Base-by-base conservation (phyloP, 2,888 invertebrate species). In the Meloe dianella region DNA sequence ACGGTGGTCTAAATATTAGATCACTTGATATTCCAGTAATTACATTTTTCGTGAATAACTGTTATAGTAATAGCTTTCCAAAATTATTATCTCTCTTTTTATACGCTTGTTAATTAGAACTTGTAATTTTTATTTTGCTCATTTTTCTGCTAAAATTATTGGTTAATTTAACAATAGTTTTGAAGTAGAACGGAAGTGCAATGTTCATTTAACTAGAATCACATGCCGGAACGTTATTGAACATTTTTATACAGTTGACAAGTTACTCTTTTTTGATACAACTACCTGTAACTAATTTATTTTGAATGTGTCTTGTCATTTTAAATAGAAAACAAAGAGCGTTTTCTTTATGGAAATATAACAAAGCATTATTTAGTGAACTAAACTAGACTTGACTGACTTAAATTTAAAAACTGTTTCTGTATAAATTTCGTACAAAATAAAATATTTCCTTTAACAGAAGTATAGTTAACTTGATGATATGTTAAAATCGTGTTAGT, bases 101-200 rank as follows among this genome's bases (percentile, higher is more conserved):
- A 20, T 20, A 47, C 20, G 17, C 2, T 47, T 9, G 47, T 20
- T 47, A 41, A 47, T 47, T 47, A 20, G 20, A 47, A 47, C 2
- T 41, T 47, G 35, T 35, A 35, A 14, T 35, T 35, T 2, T 3
- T 27, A 4, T 20, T 47, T 47, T 47, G 8, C n/a, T n/a, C n/a
- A n/a, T 51, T 22, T 51, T 51, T 10, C 24, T 14, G 22, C 24
- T 51, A 20, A 51, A 51, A 12, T 51, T 24, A 10, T 24, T 24
- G 51, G 12, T 51, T 51, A 14, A 51, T 51, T 51, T 12, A 51
- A 51, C 51, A 51, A 51, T 51, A 10, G 51, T 20, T 38, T 38
- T n/a, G 14, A 35, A 67, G 63, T 67, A 32, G 67, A 67, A 54
- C 67, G 67, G 67, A 67, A 67, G 58, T 67, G 63, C 61, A 61